Evolutionary conservation across 2,888 invertebrate species (phyloP).

Genomic region (Schizotus pectinicornis): DNA sequence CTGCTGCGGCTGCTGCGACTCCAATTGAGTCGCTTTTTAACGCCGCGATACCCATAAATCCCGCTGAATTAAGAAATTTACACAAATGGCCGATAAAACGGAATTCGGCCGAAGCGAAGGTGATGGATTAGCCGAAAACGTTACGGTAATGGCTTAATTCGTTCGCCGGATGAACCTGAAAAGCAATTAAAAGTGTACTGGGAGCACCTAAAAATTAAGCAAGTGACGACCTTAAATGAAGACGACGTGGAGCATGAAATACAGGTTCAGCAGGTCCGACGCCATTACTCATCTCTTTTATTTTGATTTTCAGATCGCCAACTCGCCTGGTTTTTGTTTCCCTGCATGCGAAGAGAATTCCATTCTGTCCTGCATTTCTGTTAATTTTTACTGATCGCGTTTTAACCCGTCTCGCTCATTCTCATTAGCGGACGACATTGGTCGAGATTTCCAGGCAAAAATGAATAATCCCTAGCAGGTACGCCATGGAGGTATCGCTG

Average conservation of each 20-base stretch:
- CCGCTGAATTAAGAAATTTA: no score
- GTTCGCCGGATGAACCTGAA: slow-evolving; percentile 8
- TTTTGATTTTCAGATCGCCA: slow-evolving; percentile 57
- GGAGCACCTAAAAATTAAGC: slow-evolving; percentile 51
- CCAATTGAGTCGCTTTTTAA: no score
- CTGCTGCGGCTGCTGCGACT: no score
- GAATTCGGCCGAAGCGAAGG: no score
- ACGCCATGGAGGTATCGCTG: no score
- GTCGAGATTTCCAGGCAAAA: no score
- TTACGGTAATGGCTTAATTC: slow-evolving; percentile 24
- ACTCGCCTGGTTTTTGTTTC: slow-evolving; percentile 51
- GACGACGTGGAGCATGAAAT: slow-evolving; percentile 58
- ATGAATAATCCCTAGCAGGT: no score
- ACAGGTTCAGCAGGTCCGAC: slow-evolving; percentile 59
- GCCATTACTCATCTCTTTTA: slow-evolving; percentile 61
- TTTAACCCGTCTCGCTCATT: slow-evolving; percentile 39
- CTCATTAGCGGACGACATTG: slow-evolving; percentile 8
- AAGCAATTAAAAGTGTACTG: slow-evolving; percentile 34
- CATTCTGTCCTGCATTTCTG: slow-evolving; percentile 55
- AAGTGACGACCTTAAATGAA: slow-evolving; percentile 58
- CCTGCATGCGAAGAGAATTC: slow-evolving; percentile 57
- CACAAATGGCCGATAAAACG: no score
- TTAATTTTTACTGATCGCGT: slow-evolving; percentile 54
- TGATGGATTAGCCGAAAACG: not conserved
- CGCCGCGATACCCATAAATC: no score